Conservation (phyloP, 2,797 vertebrate species). For the Rhinophrynus dorsalis region DNA sequence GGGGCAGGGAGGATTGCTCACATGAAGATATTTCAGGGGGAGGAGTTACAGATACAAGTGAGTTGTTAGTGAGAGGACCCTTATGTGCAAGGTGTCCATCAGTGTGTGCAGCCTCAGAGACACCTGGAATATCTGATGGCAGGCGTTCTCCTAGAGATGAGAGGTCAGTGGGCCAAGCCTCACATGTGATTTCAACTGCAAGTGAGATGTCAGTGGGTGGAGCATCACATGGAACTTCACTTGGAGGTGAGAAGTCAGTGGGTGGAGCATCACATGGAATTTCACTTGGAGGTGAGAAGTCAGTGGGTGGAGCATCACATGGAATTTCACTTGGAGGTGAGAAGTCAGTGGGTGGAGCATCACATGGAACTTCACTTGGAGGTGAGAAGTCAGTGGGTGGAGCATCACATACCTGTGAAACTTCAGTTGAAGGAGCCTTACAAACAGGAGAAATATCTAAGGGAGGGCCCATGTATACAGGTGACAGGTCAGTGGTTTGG, state of each 20-base stretch:
- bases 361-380: too few species aligned
- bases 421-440: not conserved
- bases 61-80: conserved; percentile 53
- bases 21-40: too few species aligned
- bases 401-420: not conserved
- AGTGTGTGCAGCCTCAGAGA: conserved; percentile 8
- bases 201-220: not conserved
- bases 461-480: not conserved
- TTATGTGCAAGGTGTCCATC: not conserved
- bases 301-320: not conserved
- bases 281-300: not conserved
- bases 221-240: too few species aligned
- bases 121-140: not conserved
- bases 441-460: not conserved
- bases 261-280: not conserved
- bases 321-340: not conserved
- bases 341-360: not conserved
- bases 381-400: not conserved
- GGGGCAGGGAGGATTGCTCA: too few species aligned
- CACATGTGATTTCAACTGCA: not conserved
- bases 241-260: too few species aligned
- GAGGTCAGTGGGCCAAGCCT: not conserved
- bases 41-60: conserved; percentile 26
- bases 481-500: not conserved
- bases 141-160: too few species aligned